These are phyloP conservation scores for Sminthurinus signatus DNA, from an alignment of 1,140 invertebrate genomes.

Conservation along the genomic window DNA sequence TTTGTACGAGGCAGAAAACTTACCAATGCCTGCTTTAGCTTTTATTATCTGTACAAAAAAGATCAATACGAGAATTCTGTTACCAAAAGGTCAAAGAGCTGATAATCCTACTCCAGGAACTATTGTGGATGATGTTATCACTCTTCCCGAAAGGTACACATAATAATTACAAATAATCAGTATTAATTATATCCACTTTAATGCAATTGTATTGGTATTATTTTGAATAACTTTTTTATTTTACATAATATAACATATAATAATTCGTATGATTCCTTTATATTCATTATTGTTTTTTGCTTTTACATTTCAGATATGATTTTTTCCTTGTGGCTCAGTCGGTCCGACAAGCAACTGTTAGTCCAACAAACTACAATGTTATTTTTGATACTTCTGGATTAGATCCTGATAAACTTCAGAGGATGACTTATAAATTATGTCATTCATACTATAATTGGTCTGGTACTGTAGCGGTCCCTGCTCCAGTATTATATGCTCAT, in stretches of 20 bases:
- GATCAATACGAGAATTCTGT: slow-evolving; percentile 52
- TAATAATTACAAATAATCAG: no score
- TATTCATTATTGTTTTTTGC: neutral
- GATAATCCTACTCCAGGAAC: slow-evolving; percentile 55
- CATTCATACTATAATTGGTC: slow-evolving; percentile 58
- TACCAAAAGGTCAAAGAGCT: neutral
- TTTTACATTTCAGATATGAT: no score
- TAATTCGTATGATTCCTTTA: neutral
- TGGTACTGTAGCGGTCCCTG: slow-evolving; percentile 57
- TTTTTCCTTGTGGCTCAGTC: slow-evolving; percentile 73
- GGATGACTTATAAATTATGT: slow-evolving; percentile 49
- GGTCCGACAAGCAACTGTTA: slow-evolving; percentile 68
- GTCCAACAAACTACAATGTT: slow-evolving; percentile 72
- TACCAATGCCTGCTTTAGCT: slow-evolving; percentile 50
- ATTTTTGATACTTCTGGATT: slow-evolving; percentile 58
- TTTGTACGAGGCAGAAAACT: slow-evolving; percentile 3
- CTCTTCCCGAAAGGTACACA: slow-evolving; percentile 52
- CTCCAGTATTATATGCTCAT: slow-evolving; percentile 78
- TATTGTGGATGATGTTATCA: slow-evolving; percentile 53
- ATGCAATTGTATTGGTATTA: no score
- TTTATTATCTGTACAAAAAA: slow-evolving; percentile 55
- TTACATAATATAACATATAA: neutral
- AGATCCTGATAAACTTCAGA: slow-evolving; percentile 62
- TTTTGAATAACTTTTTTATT: neutral
- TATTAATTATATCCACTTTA: no score